Evolutionary conservation across 2,797 vertebrate species (phyloP), one percentile per base, ranked within the genome.

Genomic region (Falco naumanni): DNA sequence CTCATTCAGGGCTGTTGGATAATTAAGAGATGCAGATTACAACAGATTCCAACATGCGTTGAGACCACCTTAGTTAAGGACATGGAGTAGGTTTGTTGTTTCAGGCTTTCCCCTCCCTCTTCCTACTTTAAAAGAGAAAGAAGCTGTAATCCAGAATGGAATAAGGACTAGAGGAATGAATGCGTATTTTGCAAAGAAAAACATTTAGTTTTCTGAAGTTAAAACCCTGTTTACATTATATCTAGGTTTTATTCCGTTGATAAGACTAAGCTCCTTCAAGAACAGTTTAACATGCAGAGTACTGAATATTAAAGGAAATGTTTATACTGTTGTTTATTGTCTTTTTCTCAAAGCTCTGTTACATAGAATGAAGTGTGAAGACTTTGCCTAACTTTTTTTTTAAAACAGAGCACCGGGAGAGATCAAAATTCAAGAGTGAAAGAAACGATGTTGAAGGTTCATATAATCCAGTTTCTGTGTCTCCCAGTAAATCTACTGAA

Each of bases 391-490:
- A 74, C 85, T 47, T 80, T 37, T 37, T 84, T 90, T 93, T 94
- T 79, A 70, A 75, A 96, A 90, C 97, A 99, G 99, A 99, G 61
- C 99, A 99, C 96, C 98, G 99, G 53, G 98, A 98, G 92, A 98
- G 98, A 97, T 98, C 99, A 22, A 99, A 99, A 95, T 99, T 99
- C 96, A 99, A 99, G 94, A 98, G 98, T 91, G 99, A 99, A 92
- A 98, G 99, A 86, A 99, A 98, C 60, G 99, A 99, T 28, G 91
- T 97, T 1, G 99, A 99, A 84, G 84, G 98, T 93, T 97, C 98
- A 0, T 99, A 99, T 97, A 98, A 98, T 77, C 98, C 98, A 0
- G 98, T 98, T 33, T 98, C 98, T 0, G 96, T 94, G 34, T 96
- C 98, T 54, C 87, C 97, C 75, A 95, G 92, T 8, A 97, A 97